These are phyloP conservation scores for Mesorhabditis sp. DNA, from an alignment of 2,888 invertebrate genomes.

Conservation along the genomic window DNA sequence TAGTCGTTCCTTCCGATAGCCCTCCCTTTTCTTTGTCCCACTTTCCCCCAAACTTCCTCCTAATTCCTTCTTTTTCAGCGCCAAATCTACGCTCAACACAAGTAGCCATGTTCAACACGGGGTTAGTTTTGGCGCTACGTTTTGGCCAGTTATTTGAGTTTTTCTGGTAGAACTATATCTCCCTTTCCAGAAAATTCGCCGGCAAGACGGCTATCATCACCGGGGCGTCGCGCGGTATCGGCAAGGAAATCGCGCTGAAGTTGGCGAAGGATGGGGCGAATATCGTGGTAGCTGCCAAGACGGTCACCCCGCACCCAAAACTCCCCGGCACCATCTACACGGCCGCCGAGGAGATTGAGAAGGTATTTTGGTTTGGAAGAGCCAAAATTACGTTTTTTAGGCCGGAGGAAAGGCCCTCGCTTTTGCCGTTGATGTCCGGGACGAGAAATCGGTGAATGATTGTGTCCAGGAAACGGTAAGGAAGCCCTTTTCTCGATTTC, in stretches of 20 bases:
- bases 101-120: background rate
- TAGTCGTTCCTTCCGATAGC: too few relatives aligned
- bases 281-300: slow-evolving; percentile 85
- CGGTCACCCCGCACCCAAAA: slow-evolving; percentile 82
- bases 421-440: slow-evolving; percentile 81
- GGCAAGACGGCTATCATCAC: slow-evolving; percentile 32
- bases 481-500: too few relatives aligned
- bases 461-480: slow-evolving; percentile 59
- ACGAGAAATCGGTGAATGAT: slow-evolving; percentile 69
- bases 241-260: slow-evolving; percentile 36
- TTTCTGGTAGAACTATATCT: background rate
- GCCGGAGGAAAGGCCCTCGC: slow-evolving; percentile 42
- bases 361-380: slow-evolving; percentile 14
- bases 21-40: too few relatives aligned
- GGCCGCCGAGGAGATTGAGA: slow-evolving; percentile 79
- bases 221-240: slow-evolving; percentile 36
- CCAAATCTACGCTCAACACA: too few relatives aligned
- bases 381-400: slow-evolving; percentile 10
- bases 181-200: slow-evolving; percentile 26
- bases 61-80: too few relatives aligned
- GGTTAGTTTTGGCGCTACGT: background rate
- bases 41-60: too few relatives aligned
- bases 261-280: slow-evolving; percentile 77
- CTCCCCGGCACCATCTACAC: slow-evolving; percentile 86
- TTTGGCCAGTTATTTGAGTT: background rate